Conservation (phyloP, 2,888 invertebrate species). For the Orchesellides sinensis region DNA sequence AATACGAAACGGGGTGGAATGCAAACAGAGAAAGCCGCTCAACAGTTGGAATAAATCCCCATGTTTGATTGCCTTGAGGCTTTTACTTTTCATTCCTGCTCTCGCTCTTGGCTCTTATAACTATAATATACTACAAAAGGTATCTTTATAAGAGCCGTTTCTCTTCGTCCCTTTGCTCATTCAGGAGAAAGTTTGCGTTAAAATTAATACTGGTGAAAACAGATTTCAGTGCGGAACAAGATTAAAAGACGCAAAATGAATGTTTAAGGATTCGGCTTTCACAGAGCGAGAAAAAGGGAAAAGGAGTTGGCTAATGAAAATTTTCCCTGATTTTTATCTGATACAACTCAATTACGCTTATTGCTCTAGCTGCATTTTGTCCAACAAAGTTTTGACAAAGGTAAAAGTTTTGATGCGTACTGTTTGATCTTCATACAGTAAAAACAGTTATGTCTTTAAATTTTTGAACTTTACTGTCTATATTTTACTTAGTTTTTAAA, state of each 20-base stretch:
- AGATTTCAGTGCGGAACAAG: neutral
- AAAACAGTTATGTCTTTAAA: too few relatives aligned
- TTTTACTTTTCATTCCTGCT: conserved; percentile 23
- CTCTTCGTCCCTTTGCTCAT: neutral
- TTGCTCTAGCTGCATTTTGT: too few relatives aligned
- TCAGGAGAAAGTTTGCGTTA: conserved; percentile 17
- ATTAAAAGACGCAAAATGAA: neutral
- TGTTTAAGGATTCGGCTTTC: neutral
- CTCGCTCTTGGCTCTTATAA: neutral
- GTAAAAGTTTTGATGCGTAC: too few relatives aligned
- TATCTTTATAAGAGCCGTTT: neutral
- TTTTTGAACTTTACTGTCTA: too few relatives aligned
- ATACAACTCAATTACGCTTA: neutral
- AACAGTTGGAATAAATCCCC: conserved; percentile 52
- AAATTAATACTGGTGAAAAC: conserved; percentile 34
- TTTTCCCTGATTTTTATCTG: conserved; percentile 1
- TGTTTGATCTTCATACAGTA: too few relatives aligned
- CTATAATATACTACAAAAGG: neutral
- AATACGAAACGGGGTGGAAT: conserved; percentile 40
- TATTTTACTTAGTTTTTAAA: too few relatives aligned
- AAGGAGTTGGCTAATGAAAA: neutral
- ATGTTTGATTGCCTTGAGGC: conserved; percentile 29
- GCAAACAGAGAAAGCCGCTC: conserved; percentile 54
- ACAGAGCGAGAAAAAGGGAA: neutral
- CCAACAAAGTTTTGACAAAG: too few relatives aligned